Base-by-base conservation (phyloP, 1,140 invertebrate genomes). In the Nymphalis io region DNA sequence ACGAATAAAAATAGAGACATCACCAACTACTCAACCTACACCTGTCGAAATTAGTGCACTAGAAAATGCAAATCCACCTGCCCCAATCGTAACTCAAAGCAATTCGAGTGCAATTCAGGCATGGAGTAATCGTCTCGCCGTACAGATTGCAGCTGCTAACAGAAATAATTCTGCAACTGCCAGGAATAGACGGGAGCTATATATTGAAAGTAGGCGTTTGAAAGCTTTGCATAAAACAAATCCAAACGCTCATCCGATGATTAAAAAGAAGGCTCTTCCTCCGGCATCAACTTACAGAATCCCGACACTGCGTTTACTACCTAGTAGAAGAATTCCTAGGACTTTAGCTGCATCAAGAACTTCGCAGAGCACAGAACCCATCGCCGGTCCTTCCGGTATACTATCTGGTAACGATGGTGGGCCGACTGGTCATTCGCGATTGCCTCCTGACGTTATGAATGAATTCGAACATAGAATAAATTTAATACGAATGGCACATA, bases 111-210 rank as follows among this genome's bases (percentile, higher is more conserved):
- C 55, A 33, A 23, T 75, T 6, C 83, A 88, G 61, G 75, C 70
- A 53, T 91, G 87, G 87, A 89, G 87, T 60, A 83, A 88, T 73
- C 81, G 90, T 15, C 79, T 92, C 8, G 89, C 90, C 11, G 85
- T 92, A 21, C 89, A 91, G 73, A 92, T 92, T 63, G 78, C 90
- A 12, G 88, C 85, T 20, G 90, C 85, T 1, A 92, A 92, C 61
- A 79, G 86, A 75, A 92, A 92, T 75, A 82, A 76, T 60, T 91
- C 90, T 10, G 73, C 76, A n/a, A 91, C 89, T 12, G 90, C 90
- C 11, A 83, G 82, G 69, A 85, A 76, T 27, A 79, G 90, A 74
- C 76, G 85, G 62, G 89, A 92, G 27, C 64, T 86, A 15, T 92
- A 92, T 66, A 68, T 89, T 51, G 85, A 91, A 72, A 82, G 80